These are phyloP conservation scores for Chaetoderma sp. DNA, from an alignment of 2,888 invertebrate genomes.

Conservation along the genomic window DNA sequence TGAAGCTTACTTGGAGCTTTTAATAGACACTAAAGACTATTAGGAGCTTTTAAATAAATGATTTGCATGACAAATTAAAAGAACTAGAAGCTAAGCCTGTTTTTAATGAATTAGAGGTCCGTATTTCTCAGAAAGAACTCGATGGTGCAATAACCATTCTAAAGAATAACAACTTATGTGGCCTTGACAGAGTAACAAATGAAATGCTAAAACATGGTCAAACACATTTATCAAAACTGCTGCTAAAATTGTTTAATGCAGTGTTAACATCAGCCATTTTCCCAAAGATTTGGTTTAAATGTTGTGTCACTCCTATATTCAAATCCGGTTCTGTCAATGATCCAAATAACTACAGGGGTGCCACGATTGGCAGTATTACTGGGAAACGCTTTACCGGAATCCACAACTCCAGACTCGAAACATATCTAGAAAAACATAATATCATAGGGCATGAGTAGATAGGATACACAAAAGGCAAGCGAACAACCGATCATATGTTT, in stretches of 20 bases:
- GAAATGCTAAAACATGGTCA: slow-evolving; percentile 11
- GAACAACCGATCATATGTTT: slow-evolving; percentile 1
- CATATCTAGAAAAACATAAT: neutral
- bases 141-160: neutral
- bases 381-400: slow-evolving; percentile 7
- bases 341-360: slow-evolving; percentile 3
- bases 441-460: slow-evolving; percentile 7
- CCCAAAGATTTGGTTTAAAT: slow-evolving; percentile 3
- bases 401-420: neutral
- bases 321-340: neutral
- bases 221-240: neutral
- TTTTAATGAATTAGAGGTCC: neutral
- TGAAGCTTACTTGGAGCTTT: too few relatives aligned
- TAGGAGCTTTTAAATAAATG: neutral
- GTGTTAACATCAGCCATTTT: neutral
- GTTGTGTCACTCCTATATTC: neutral
- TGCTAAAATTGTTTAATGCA: slow-evolving; percentile 4
- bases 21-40: neutral
- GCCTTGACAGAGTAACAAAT: neutral
- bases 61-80: neutral
- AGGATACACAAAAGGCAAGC: neutral
- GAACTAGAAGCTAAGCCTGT: neutral
- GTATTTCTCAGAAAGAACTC: neutral
- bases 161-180: neutral
- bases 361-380: neutral